Conservation (phyloP, 2,113 vertebrate genomes). For the Paratilapia polleni region DNA sequence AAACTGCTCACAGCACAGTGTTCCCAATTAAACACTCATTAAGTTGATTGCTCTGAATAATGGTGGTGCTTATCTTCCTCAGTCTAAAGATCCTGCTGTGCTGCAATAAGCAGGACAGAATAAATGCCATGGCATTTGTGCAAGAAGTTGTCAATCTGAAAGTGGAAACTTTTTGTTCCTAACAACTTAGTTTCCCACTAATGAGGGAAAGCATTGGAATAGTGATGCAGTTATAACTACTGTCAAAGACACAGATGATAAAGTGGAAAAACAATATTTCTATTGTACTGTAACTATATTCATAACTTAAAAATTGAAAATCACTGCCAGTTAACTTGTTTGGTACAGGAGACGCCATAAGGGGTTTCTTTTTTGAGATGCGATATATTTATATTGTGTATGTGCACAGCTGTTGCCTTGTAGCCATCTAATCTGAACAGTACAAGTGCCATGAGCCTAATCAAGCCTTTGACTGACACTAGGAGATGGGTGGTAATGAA, state of each 20-base stretch:
- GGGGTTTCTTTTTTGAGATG: not conserved
- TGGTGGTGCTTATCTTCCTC: slow-evolving; percentile 44
- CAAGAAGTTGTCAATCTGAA: slow-evolving; percentile 2
- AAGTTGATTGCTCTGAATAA: slow-evolving; percentile 60
- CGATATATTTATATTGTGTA: slow-evolving; percentile 7
- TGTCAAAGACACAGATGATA: not conserved
- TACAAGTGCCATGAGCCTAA: not conserved
- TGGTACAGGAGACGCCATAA: not conserved
- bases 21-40: slow-evolving; percentile 69
- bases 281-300: not conserved
- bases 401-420: slow-evolving; percentile 26
- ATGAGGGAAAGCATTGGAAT: not conserved
- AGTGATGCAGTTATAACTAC: not conserved
- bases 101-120: slow-evolving; percentile 20
- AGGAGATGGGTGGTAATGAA: slow-evolving; percentile 57
- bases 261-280: not conserved
- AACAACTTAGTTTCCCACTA: not conserved
- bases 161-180: not conserved
- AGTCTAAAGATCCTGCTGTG: slow-evolving; percentile 33
- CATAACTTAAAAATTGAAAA: not conserved
- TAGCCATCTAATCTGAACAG: not conserved
- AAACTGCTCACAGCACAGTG: slow-evolving; percentile 46
- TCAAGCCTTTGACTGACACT: slow-evolving; percentile 21
- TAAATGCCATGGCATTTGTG: slow-evolving; percentile 54
- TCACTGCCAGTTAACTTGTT: not conserved